Conservation (phyloP, 2,888 invertebrate genomes). For the Lagria hirta region DNA sequence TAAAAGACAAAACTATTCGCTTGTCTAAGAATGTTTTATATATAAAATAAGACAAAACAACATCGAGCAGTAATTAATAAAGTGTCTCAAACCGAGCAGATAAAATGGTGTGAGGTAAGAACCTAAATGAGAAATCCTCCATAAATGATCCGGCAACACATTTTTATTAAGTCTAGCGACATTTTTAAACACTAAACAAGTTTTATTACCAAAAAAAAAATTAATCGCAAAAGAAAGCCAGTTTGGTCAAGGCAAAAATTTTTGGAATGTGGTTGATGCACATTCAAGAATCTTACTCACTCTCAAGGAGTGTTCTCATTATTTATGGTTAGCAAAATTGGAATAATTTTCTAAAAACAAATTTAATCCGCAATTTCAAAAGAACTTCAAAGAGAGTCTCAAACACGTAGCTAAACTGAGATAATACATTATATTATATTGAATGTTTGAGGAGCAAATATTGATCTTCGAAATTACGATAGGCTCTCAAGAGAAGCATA, state of each 20-base stretch:
- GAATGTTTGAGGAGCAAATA: conserved; percentile 22
- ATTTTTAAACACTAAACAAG: conserved; percentile 18
- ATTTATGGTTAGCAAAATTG: conserved; percentile 17
- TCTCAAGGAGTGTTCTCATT: conserved; percentile 21
- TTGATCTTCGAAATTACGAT: conserved; percentile 17
- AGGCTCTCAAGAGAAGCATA: conserved; percentile 16
- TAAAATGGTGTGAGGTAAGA: too few species aligned
- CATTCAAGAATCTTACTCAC: conserved; percentile 22
- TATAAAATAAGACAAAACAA: too few species aligned
- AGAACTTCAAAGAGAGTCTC: conserved; percentile 14
- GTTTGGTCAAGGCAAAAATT: conserved; percentile 16
- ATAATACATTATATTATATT: conserved; percentile 13
- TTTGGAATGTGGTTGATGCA: conserved; percentile 25
- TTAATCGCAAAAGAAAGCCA: conserved; percentile 13
- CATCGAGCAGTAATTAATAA: too few species aligned
- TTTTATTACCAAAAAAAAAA: conserved; percentile 13
- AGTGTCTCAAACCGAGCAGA: too few species aligned
- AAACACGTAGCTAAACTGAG: conserved; percentile 7
- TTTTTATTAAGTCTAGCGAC: too few species aligned
- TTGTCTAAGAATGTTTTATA: too few species aligned
- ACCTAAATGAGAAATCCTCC: too few species aligned
- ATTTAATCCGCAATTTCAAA: conserved; percentile 10
- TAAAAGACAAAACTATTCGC: too few species aligned
- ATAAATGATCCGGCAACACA: too few species aligned
- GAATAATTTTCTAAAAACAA: conserved; percentile 6